phyloP scores from a whole-genome alignment of 2,797 vertebrate genomes.

The Propithecus deckenii region DNA sequence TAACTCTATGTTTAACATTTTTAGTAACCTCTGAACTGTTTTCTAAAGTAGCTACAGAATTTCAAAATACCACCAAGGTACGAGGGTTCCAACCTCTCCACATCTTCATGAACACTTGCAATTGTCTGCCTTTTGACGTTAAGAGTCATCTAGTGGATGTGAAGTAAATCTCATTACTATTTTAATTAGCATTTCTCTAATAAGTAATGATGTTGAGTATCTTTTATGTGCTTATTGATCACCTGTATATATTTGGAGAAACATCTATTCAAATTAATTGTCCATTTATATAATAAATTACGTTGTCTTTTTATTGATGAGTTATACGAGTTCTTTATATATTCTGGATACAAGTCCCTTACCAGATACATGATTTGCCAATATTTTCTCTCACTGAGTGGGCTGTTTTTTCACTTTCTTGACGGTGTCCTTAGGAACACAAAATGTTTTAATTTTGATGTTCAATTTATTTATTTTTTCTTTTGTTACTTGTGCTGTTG shows the following conservation, averaged over 20 bases:
- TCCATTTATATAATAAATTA: neutral
- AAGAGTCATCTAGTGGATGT: neutral
- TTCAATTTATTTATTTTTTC: neutral
- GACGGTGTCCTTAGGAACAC: neutral
- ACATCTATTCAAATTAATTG: neutral
- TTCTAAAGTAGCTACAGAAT: neutral
- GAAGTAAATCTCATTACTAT: neutral
- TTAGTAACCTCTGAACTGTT: conserved; percentile 3
- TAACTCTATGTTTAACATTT: conserved; percentile 3
- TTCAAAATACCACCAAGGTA: neutral
- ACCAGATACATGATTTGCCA: neutral
- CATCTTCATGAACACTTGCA: neutral
- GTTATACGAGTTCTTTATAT: neutral
- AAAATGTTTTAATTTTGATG: neutral
- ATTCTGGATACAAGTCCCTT: neutral
- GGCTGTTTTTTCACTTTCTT: neutral
- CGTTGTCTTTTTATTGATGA: neutral
- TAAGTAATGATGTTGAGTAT: neutral
- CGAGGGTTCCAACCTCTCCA: neutral
- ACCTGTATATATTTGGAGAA: neutral
- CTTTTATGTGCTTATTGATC: neutral
- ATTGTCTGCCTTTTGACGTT: neutral
- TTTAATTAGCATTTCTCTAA: neutral
- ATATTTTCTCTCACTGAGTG: neutral
- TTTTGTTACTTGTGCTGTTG: neutral